Conservation (phyloP, 1,140 invertebrate species). For the Bombus sylvicola region DNA sequence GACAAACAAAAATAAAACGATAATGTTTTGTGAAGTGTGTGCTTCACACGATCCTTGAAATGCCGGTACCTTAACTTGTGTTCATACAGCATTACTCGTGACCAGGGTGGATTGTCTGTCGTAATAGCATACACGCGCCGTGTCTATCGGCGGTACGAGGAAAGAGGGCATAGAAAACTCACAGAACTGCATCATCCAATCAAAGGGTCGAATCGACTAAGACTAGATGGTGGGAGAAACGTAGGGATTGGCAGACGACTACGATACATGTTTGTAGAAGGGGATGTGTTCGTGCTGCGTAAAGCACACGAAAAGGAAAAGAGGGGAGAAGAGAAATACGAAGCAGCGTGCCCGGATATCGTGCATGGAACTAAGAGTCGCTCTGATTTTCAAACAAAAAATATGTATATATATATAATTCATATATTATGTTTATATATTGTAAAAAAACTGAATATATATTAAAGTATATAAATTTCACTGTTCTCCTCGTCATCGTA, state of each 20-base stretch:
- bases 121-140: constrained; percentile 59
- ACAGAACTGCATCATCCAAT: constrained; percentile 56
- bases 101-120: constrained; percentile 40
- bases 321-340: constrained; percentile 45
- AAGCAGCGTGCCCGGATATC: constrained; percentile 59
- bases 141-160: constrained; percentile 49
- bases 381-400: background rate
- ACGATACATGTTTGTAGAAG: constrained; percentile 53
- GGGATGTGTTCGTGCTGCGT: constrained; percentile 61
- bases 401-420: background rate
- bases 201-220: constrained; percentile 51
- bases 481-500: background rate
- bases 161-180: constrained; percentile 62
- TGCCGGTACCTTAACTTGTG: constrained; percentile 42
- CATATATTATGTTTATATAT: background rate
- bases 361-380: constrained; percentile 16
- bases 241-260: constrained; percentile 61
- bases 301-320: constrained; percentile 28
- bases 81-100: constrained; percentile 55
- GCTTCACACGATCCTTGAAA: constrained; percentile 30
- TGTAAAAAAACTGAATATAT: background rate
- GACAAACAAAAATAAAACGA: constrained; percentile 19
- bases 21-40: constrained; percentile 7
- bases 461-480: background rate
- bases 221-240: constrained; percentile 40